Conservation (phyloP, 2,888 invertebrate species). For the Erebia aethiops region DNA sequence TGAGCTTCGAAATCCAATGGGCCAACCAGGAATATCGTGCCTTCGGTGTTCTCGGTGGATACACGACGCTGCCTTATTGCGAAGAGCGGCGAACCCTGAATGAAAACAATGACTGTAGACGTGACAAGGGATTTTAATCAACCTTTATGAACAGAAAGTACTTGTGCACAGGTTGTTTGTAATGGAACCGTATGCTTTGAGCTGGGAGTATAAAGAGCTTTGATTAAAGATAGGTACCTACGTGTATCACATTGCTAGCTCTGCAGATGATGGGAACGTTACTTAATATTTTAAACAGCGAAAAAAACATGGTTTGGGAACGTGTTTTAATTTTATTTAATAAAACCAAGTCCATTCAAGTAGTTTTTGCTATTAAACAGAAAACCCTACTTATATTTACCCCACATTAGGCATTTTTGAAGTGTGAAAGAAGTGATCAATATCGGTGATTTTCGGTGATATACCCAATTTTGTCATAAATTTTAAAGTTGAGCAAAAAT, state of each 20-base stretch:
- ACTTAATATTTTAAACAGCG: not conserved
- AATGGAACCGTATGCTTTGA: conserved; percentile 25
- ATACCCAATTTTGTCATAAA: no score
- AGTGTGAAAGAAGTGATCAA: no score
- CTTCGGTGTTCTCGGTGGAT: conserved; percentile 90
- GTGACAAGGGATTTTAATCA: conserved; percentile 38
- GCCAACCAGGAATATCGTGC: conserved; percentile 89
- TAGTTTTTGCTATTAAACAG: no score
- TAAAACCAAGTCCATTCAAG: no score
- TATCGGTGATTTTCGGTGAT: no score
- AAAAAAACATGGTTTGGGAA: not conserved
- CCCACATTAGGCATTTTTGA: no score
- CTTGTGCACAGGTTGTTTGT: conserved; percentile 34
- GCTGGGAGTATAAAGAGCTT: conserved; percentile 18
- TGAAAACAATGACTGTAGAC: conserved; percentile 43
- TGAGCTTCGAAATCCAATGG: conserved; percentile 94
- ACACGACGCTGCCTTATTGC: conserved; percentile 90
- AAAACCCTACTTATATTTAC: no score
- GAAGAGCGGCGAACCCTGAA: conserved; percentile 89
- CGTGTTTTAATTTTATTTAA: no score
- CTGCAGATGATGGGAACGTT: not conserved
- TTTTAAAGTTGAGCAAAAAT: no score
- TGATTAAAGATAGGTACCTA: conserved; percentile 21
- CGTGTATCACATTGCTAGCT: not conserved
- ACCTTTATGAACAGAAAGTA: conserved; percentile 37